Evolutionary conservation across 2,797 vertebrate genomes (phyloP), one percentile per base, ranked within the genome.

Genomic region (Ataeniobius toweri): DNA sequence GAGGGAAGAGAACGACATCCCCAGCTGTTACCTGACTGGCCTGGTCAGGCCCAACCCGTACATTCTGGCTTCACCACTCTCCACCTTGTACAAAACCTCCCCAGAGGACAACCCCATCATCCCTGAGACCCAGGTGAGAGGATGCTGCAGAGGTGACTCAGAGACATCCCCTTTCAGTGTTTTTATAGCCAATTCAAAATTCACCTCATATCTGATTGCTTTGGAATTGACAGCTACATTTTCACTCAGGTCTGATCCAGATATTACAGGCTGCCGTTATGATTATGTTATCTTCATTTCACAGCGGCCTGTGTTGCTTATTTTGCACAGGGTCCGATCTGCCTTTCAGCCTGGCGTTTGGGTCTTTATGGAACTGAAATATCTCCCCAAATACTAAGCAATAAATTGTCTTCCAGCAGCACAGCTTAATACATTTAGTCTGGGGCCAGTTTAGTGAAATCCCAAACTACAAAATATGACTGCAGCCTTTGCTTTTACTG

Each of bases 111-210:
- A 96, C 72, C 98, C 98, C 69, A 91, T 99, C 91, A 97, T 99
- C 90, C 98, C 98, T 0, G 98, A 99, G 92, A 99, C 98, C 50
- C 98, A 99, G 98, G 98, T 99, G 95, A 93, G 90, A 26, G 58
- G 0, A 13, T 4, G 44, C 22, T 24, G 7, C 59, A 20, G 44
- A 71, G 55, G 58, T 67, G 56, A 82, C 73, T 10, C 12, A 0
- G 6, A 20, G 61, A 59, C 77, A 65, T 46, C 56, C 14, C 48
- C 73, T 82, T 50, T 67, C 31, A 6, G 3, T 10, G 10, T 18
- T 65, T 85, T 90, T 78, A 81, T 65, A 46, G 39, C 83, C 85
- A 76, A 28, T 83, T 81, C 56, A 65, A 44, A 68, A 73, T 39
- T 46, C 10, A 24, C 69, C 31, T 58, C 2, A 0, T 86, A 82